Evolutionary conservation across 2,888 invertebrate genomes (phyloP).

Genomic region (Ectobius pallidus): DNA sequence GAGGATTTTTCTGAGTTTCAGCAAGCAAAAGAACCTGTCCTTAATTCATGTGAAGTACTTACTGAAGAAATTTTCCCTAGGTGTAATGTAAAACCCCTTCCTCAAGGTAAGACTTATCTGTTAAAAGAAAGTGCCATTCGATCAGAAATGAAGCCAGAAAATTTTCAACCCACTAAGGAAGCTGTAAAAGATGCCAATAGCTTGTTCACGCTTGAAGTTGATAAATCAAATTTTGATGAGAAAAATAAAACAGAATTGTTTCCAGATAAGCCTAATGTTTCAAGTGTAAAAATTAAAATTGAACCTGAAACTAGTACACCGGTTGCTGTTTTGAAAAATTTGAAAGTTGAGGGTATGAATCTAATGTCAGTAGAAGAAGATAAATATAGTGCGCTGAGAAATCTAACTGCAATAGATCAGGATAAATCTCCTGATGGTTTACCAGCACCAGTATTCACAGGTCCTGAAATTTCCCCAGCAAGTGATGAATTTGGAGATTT

Average conservation of each 20-base stretch:
- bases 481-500: conserved; percentile 59
- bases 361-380: conserved; percentile 54
- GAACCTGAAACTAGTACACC: background rate
- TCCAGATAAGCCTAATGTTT: background rate
- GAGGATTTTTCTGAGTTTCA: conserved; percentile 44
- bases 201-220: background rate
- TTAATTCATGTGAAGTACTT: background rate
- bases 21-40: conserved; percentile 40
- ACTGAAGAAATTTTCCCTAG: conserved; percentile 52
- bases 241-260: background rate
- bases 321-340: background rate
- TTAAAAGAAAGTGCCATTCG: conserved; percentile 42
- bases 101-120: conserved; percentile 41
- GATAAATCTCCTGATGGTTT: conserved; percentile 41
- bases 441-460: conserved; percentile 40
- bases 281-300: background rate
- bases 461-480: conserved; percentile 42
- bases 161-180: background rate
- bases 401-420: conserved; percentile 47
- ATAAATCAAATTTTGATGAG: background rate
- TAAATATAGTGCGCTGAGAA: conserved; percentile 57
- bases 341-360: conserved; percentile 38
- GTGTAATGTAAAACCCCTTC: conserved; percentile 52
- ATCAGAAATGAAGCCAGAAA: conserved; percentile 4
- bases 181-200: background rate